phyloP scores from a whole-genome alignment of 2,797 vertebrate species.

The Tiaroga cobitis region DNA sequence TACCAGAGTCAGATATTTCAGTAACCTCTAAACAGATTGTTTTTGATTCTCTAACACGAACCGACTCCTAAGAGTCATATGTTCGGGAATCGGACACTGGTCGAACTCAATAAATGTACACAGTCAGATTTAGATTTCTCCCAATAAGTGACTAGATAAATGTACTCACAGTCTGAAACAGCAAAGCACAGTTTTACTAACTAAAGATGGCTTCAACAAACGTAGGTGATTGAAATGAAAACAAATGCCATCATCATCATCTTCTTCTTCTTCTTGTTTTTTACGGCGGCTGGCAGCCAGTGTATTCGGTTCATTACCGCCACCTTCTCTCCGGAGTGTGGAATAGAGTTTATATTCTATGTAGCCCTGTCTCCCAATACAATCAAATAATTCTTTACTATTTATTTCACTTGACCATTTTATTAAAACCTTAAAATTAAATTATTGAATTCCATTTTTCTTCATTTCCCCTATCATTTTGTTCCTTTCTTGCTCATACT shows the following conservation, averaged over 20 bases:
- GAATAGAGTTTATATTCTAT: not conserved
- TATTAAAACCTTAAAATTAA: not conserved
- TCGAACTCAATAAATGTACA: not conserved
- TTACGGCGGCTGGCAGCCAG: too few relatives aligned
- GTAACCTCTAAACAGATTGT: not conserved
- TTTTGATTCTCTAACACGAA: constrained; percentile 1
- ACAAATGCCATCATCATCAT: not conserved
- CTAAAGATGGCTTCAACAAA: not conserved
- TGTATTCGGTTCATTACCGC: not conserved
- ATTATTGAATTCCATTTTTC: not conserved
- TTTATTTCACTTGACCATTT: not conserved
- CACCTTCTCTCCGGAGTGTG: not conserved
- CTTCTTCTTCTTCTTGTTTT: too few relatives aligned
- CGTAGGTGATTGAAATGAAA: not conserved
- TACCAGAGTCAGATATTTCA: not conserved
- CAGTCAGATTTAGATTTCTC: not conserved
- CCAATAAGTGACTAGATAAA: not conserved
- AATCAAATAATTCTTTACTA: not conserved
- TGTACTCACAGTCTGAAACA: not conserved
- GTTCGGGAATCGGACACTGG: not conserved
- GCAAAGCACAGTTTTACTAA: not conserved
- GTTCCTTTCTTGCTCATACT: not conserved
- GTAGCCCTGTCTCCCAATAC: not conserved
- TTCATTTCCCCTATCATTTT: not conserved
- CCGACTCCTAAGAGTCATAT: not conserved